A percentile compares a stretch with the other conserved stretches of the same genome.
Evolutionary conservation across 2,113 vertebrate species (phyloP).

Genomic region (Ochotona princeps): DNA sequence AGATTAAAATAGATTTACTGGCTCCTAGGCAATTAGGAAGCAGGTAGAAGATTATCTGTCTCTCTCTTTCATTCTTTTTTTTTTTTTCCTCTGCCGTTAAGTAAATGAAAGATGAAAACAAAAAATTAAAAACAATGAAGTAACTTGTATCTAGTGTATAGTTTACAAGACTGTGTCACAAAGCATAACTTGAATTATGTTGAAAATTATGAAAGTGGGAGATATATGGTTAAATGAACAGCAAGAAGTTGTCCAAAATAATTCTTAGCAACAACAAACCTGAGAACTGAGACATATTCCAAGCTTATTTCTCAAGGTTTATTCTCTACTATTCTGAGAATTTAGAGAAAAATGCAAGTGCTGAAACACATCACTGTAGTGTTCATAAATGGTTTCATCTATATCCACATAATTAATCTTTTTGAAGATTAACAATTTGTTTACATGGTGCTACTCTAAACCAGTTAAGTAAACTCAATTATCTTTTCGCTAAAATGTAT

Average conservation of each 20-base stretch:
- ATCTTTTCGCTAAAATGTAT: not conserved
- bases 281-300: not conserved
- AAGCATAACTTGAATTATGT: not conserved
- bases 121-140: not conserved
- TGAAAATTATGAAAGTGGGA: not conserved
- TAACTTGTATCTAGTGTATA: not conserved
- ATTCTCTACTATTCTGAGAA: not conserved
- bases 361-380: not conserved
- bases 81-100: too few relatives aligned
- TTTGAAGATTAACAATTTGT: slow-evolving; percentile 22
- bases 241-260: not conserved
- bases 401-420: not conserved
- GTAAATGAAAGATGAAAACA: too few relatives aligned
- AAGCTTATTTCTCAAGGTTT: not conserved
- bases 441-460: not conserved
- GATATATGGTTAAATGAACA: not conserved
- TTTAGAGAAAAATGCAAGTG: not conserved
- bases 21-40: too few relatives aligned
- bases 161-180: not conserved
- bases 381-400: slow-evolving; percentile 17
- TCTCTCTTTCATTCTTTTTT: too few relatives aligned
- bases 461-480: slow-evolving; percentile 15
- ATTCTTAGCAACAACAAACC: not conserved
- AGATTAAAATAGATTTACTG: too few relatives aligned
- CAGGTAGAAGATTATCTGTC: too few relatives aligned